Conservation (phyloP, 2,113 vertebrate genomes). For the Loxodonta africana region DNA sequence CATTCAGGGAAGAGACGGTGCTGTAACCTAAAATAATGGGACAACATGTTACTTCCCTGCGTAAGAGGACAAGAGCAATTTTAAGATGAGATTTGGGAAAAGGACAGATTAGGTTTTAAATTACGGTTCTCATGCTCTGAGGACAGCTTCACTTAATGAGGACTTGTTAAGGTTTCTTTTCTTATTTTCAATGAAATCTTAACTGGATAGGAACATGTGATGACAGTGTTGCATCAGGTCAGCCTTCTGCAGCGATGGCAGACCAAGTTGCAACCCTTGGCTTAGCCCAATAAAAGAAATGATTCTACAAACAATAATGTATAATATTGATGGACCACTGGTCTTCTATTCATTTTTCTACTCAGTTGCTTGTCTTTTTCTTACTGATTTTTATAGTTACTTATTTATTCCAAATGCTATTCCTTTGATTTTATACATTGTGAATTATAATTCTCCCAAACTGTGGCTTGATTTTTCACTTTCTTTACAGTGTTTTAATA, state of each 20-base stretch:
- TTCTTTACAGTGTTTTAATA: background rate
- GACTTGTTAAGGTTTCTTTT: conserved; percentile 14
- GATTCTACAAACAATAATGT: background rate
- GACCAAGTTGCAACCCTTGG: background rate
- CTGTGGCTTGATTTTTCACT: background rate
- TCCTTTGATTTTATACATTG: background rate
- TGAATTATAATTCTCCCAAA: background rate
- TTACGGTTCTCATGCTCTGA: background rate
- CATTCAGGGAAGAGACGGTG: background rate
- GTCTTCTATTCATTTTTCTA: no score
- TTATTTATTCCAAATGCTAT: background rate
- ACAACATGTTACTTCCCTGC: background rate
- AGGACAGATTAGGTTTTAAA: conserved; percentile 17
- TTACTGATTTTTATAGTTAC: background rate
- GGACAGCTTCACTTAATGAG: background rate
- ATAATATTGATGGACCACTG: background rate
- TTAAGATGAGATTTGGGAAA: background rate
- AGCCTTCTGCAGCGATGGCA: background rate
- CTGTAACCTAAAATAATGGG: background rate
- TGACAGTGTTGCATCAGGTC: background rate
- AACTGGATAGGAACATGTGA: background rate
- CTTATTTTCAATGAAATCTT: conserved; percentile 10
- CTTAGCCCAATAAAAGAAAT: background rate
- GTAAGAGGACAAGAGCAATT: background rate
- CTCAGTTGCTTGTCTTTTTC: background rate